Evolutionary conservation across 1,140 invertebrate species (phyloP).

Genomic region (Diplogasteroides magnus): DNA sequence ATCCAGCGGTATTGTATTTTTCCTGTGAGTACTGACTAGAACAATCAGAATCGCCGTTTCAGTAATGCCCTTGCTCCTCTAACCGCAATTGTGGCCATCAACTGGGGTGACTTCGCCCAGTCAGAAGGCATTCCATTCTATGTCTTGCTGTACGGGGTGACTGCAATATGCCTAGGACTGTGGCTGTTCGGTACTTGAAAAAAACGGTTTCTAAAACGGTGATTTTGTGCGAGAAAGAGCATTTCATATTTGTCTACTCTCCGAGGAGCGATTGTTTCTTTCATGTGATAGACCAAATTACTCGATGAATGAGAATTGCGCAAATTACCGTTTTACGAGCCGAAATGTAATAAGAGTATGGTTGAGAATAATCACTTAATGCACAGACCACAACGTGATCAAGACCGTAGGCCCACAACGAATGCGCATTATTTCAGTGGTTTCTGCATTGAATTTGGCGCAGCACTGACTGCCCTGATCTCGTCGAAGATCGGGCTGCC

Average conservation of each 20-base stretch:
- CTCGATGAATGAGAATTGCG: too few species aligned
- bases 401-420: constrained; percentile 91
- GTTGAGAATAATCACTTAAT: too few species aligned
- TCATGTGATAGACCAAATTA: too few species aligned
- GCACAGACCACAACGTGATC: constrained; percentile 85
- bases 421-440: constrained; percentile 64
- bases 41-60: too few species aligned
- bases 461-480: constrained; percentile 72
- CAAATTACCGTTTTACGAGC: too few species aligned
- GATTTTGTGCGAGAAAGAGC: too few species aligned
- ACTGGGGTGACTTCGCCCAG: constrained; percentile 28
- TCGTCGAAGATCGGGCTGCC: constrained; percentile 91
- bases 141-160: constrained; percentile 77
- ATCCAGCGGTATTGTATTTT: too few species aligned
- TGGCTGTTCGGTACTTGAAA: constrained; percentile 94
- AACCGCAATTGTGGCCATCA: constrained; percentile 36
- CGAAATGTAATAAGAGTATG: too few species aligned
- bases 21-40: too few species aligned
- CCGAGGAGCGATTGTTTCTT: too few species aligned
- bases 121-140: constrained; percentile 39
- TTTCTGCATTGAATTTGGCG: constrained; percentile 52
- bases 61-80: constrained; percentile 43
- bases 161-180: constrained; percentile 88
- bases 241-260: too few species aligned
- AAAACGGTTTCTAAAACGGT: too few species aligned